A percentile compares a stretch with the other conserved stretches of the same genome.
These are phyloP conservation scores for Corythucha ciliata DNA, from an alignment of 2,888 invertebrate genomes.

Conservation along the genomic window DNA sequence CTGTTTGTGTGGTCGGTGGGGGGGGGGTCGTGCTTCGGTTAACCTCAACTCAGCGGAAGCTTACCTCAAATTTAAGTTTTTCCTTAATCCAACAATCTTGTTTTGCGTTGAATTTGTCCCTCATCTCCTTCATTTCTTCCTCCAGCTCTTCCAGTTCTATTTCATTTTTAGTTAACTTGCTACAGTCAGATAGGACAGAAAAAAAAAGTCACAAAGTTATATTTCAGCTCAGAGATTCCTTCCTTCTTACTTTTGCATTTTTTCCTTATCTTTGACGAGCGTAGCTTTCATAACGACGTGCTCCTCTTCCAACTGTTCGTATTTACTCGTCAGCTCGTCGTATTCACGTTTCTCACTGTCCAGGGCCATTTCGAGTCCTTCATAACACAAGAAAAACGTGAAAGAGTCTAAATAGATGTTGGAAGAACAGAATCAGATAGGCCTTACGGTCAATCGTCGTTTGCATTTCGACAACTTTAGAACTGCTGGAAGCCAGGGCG, in stretches of 20 bases:
- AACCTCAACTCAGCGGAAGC: too few relatives aligned
- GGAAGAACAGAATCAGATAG: slow-evolving; percentile 23
- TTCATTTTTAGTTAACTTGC: slow-evolving; percentile 53
- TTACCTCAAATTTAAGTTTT: slow-evolving; percentile 58
- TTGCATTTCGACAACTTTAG: slow-evolving; percentile 56
- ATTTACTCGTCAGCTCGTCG: slow-evolving; percentile 69
- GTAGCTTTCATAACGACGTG: slow-evolving; percentile 74
- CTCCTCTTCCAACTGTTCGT: slow-evolving; percentile 75
- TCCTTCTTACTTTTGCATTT: slow-evolving; percentile 53
- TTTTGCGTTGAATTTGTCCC: slow-evolving; percentile 55
- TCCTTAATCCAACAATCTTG: slow-evolving; percentile 65
- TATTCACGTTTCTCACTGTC: slow-evolving; percentile 61
- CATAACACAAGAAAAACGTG: slow-evolving; percentile 36
- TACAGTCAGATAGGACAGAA: slow-evolving; percentile 38
- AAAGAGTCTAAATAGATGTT: slow-evolving; percentile 1
- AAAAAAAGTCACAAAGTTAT: not conserved
- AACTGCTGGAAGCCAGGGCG: slow-evolving; percentile 53
- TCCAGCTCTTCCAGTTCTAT: slow-evolving; percentile 53
- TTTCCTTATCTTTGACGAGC: slow-evolving; percentile 71
- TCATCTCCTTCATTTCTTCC: slow-evolving; percentile 54
- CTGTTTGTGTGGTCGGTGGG: too few relatives aligned
- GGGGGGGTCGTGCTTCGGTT: too few relatives aligned
- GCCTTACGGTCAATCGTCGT: slow-evolving; percentile 60
- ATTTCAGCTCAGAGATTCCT: not conserved
- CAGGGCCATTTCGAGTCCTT: slow-evolving; percentile 59